Base-by-base conservation (phyloP, 2,797 vertebrate species). In the Acrossocheilus wenchowensis region DNA sequence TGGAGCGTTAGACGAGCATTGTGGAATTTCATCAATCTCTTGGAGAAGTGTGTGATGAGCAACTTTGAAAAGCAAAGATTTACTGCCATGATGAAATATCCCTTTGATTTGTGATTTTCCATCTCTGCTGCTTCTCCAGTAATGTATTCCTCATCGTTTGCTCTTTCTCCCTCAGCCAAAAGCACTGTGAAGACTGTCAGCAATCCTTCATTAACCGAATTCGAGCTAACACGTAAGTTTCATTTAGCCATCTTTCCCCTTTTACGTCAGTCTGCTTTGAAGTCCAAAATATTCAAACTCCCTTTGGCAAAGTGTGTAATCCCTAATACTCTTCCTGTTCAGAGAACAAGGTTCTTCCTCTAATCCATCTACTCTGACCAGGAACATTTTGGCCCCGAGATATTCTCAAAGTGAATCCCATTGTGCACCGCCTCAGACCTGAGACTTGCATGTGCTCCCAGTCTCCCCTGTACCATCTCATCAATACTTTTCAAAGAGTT, bases 111-210 rank as follows among this genome's bases (percentile, higher is more conserved):
- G 83, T 87, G 73, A 80, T 72, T 87, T 88, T 83, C 79, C 84
- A 81, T 86, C 82, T 66, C 62, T 66, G 62, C 26, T 66, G 26
- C 62, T 66, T 34, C 62, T 87, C 71, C 84, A 77, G 64, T 81
- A 83, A 79, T 89, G 80, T 64, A 86, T 83, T 84, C 60, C 77
- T 85, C 69, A 78, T 78, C 73, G 36, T 66, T 91, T 74, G 68
- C 62, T 84, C 81, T 73, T 64, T 86, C 57, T 78, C 36, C 68
- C 83, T 73, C 64, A 99, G 98, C 96, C 94, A 97, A 97, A 92
- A 97, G 97, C 96, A 97, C 96, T 94, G 98, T 98, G 96, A 97
- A 97, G 96, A 97, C 96, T 5, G 96, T 98, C 94, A 98, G 97
- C 96, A 97, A 97, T 92, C 96, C 97, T 90, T 93, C 95, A 2